Base-by-base conservation (phyloP, 2,113 vertebrate genomes). In the Oreamnos americanus region DNA sequence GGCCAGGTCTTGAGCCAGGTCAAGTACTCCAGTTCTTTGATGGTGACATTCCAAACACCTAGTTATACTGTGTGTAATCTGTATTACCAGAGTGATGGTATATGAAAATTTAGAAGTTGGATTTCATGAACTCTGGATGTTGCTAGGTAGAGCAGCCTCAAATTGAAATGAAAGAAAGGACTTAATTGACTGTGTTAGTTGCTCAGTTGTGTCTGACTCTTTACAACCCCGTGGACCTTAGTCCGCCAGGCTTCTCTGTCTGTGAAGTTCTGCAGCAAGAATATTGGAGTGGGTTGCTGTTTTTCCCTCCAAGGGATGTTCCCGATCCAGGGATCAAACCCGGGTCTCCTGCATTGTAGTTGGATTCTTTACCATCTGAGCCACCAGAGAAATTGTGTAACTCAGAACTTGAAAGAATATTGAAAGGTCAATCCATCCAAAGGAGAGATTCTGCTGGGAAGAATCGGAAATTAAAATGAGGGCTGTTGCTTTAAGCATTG, bases 101-200 rank as follows among this genome's bases (percentile, higher is more conserved):
- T 49, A 64, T 97, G 28, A 67, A 58, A 19, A 81, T 49, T 86
- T 87, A 79, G 15, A 96, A 92, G 25, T 64, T 91, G 76, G 19
- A 92, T 96, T 96, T 92, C 47, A 62, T 87, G 87, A 89, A 17
- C 39, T 92, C 45, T 94, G 33, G 33, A 55, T 85, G 28, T 95
- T 97, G 62, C 49, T 98, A 30, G 23, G 19, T 96, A 26, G 58
- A 91, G 23, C 71, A 85, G 26, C 33, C 51, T 96, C 30, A 93
- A 97, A 89, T 86, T 87, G 51, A 96, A 92, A 86, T 49, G 43
- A 82, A 87, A 87, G 58, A 60, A 96, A 85, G 57, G 43, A 81
- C n/a, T 94, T 74, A 76, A 33, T 92, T 94, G 74, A 76, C 71
- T 43, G 23, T 43, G 21, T 74, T 76, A 76, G 71, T 76, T 76